A percentile compares a stretch with the other conserved stretches of the same genome.
These are phyloP conservation scores for Tanaodytes sp. DNA, from an alignment of 2,888 invertebrate genomes.

Conservation along the genomic window DNA sequence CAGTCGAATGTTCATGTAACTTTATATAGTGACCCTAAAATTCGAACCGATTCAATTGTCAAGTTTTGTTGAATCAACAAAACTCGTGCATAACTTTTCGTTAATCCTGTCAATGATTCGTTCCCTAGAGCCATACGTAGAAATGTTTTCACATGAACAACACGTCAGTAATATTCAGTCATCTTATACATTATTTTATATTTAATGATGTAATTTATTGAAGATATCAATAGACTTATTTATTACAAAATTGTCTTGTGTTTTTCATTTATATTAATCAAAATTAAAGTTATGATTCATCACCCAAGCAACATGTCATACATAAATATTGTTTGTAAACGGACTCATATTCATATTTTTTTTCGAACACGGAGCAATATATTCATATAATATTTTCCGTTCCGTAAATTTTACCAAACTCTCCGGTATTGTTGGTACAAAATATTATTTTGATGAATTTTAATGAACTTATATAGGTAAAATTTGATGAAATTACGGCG, in stretches of 20 bases:
- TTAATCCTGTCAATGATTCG: conserved; percentile 20
- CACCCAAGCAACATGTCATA: too few species aligned
- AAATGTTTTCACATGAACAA: conserved; percentile 38
- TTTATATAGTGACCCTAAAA: too few species aligned
- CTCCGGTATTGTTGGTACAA: too few species aligned
- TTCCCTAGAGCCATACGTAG: conserved; percentile 41
- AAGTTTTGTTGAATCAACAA: conserved; percentile 46
- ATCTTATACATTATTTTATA: conserved; percentile 55
- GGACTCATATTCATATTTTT: neutral
- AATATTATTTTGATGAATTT: too few species aligned
- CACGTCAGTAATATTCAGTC: conserved; percentile 45
- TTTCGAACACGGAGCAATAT: neutral
- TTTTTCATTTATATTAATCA: neutral
- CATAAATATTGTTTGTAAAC: neutral
- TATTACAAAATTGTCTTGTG: conserved; percentile 42
- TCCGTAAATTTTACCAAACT: too few species aligned
- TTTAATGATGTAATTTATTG: conserved; percentile 67
- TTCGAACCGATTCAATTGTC: too few species aligned
- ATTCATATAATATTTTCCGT: neutral
- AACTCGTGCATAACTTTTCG: neutral
- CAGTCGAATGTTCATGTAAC: too few species aligned
- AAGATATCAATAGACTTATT: conserved; percentile 56
- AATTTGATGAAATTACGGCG: too few species aligned
- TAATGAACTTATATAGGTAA: too few species aligned
- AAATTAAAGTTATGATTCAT: neutral